A percentile compares a stretch with the other conserved stretches of the same genome.
Conservation (phyloP, 1,140 invertebrate species). For the Platorchestia sp. region DNA sequence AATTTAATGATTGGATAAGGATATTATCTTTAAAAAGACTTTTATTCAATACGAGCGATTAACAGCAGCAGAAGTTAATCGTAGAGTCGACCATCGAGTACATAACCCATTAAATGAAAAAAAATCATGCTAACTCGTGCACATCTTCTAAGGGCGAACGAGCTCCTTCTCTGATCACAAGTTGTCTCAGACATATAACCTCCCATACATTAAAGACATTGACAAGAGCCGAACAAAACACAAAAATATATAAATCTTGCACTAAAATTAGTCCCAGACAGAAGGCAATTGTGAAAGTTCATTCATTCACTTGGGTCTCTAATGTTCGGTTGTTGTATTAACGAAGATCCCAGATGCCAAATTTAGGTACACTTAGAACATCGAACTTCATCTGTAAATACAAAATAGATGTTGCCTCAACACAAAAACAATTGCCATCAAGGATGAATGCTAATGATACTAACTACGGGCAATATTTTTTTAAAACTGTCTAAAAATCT, state of each 20-base stretch:
- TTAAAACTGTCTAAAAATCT: neutral
- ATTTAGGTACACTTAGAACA: neutral
- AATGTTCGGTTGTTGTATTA: neutral
- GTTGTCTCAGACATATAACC: neutral
- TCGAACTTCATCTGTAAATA: neutral
- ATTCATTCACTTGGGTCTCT: neutral
- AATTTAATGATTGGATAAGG: neutral
- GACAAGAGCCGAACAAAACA: neutral
- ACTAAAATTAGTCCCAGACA: neutral
- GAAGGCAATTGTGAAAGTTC: neutral
- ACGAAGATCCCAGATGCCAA: neutral
- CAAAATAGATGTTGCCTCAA: neutral
- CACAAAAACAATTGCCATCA: neutral
- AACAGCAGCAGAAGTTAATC: neutral
- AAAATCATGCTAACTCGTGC: neutral
- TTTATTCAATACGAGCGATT: conserved; percentile 39
- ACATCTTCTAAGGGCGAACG: neutral
- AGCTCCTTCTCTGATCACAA: neutral
- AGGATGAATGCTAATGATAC: neutral
- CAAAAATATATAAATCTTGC: neutral
- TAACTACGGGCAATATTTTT: neutral
- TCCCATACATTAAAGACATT: neutral
- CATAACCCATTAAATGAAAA: neutral
- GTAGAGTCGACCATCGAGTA: conserved; percentile 30
- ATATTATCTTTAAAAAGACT: neutral